Percentiles rank a stretch among this genome's conserved stretches.
These are phyloP conservation scores for Pheosia tremula DNA, from an alignment of 2,888 invertebrate genomes.

Conservation along the genomic window DNA sequence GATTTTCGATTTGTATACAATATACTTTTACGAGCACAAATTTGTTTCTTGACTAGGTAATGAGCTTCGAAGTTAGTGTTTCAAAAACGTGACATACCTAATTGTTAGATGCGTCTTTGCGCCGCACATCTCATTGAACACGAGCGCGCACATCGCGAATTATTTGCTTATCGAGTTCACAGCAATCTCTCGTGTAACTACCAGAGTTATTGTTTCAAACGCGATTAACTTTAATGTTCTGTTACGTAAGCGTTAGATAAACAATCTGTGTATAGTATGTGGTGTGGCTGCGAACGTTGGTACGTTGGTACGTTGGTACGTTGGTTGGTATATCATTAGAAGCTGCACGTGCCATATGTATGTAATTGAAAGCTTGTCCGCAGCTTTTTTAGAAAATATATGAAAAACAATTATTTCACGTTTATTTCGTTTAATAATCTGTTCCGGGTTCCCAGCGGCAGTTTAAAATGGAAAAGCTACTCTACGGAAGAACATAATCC, in stretches of 20 bases:
- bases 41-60: too few species aligned
- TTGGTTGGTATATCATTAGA: background rate
- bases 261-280: background rate
- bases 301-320: too few species aligned
- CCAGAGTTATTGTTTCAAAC: conserved; percentile 1
- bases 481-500: too few species aligned
- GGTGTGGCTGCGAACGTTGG: background rate
- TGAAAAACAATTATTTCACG: too few species aligned
- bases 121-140: too few species aligned
- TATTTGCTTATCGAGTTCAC: background rate
- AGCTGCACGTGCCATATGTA: background rate
- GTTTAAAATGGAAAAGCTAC: too few species aligned
- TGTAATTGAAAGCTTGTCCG: too few species aligned
- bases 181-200: background rate
- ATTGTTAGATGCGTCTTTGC: conserved; percentile 1
- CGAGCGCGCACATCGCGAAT: background rate
- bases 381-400: too few species aligned
- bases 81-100: background rate
- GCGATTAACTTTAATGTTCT: background rate
- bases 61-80: background rate
- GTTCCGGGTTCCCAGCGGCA: too few species aligned
- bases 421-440: too few species aligned
- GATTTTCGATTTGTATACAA: too few species aligned
- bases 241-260: background rate
- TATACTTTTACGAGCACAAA: too few species aligned